Evolutionary conservation across 2,888 invertebrate genomes (phyloP).

Genomic region (Chouioia cunea): DNA sequence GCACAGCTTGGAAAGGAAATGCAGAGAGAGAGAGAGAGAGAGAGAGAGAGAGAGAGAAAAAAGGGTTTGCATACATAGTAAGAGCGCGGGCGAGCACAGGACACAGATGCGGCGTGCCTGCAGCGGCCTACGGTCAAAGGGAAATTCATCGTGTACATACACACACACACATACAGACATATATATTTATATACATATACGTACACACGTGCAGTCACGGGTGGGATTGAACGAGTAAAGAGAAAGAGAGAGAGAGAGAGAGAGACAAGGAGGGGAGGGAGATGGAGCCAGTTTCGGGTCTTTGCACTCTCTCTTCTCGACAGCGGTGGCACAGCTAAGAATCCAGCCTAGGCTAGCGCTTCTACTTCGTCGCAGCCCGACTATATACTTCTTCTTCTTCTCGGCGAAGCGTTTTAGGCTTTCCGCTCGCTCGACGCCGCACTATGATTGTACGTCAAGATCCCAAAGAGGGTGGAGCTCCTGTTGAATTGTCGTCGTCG

Average conservation of each 20-base stretch:
- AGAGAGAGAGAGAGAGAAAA: constrained; percentile 1
- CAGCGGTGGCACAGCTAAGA: constrained; percentile 31
- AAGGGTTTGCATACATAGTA: not conserved
- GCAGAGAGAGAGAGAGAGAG: constrained; percentile 4
- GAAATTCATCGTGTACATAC: constrained; percentile 36
- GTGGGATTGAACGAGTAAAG: constrained; percentile 32
- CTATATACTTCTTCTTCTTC: not conserved
- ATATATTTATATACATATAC: no score
- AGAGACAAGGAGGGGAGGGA: constrained; percentile 31
- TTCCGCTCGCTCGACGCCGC: no score
- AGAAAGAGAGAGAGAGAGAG: constrained; percentile 27
- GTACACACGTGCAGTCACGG: constrained; percentile 7
- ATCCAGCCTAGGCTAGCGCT: not conserved
- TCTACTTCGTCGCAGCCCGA: not conserved
- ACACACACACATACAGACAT: constrained; percentile 7
- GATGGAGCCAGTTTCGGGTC: constrained; percentile 33
- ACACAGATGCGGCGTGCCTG: constrained; percentile 2
- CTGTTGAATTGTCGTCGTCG: no score
- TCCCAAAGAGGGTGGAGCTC: no score
- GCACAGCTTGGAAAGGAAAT: not conserved
- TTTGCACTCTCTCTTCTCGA: constrained; percentile 43
- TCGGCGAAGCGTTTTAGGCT: no score
- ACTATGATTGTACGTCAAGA: no score
- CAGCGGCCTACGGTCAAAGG: constrained; percentile 47
- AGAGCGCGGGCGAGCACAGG: not conserved